phyloP scores from a whole-genome alignment of 2,797 vertebrate genomes.

The Mormyrus proboscirostris region DNA sequence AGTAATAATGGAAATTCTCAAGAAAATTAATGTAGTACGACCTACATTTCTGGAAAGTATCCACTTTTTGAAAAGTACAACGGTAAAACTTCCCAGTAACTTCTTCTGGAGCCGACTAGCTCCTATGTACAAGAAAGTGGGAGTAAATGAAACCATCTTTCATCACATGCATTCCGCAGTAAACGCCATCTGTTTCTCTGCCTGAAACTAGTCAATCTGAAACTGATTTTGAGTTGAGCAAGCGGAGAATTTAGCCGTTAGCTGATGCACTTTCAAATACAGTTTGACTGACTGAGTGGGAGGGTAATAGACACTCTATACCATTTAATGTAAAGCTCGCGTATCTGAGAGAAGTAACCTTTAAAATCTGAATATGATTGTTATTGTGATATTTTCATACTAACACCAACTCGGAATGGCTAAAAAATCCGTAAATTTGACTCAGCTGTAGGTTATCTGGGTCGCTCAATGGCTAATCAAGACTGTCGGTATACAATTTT shows the following conservation, averaged over 20 bases:
- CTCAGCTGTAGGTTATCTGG: background rate
- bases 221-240: background rate
- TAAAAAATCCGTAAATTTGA: background rate
- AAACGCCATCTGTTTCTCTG: background rate
- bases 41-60: background rate
- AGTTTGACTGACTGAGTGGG: background rate
- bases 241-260: slow-evolving; percentile 6
- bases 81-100: background rate
- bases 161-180: background rate
- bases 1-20: background rate
- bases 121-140: background rate
- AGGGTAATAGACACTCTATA: background rate
- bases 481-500: background rate
- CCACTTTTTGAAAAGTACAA: background rate
- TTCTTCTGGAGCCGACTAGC: background rate
- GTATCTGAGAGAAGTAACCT: background rate
- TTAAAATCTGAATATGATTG: background rate
- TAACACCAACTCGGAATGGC: background rate
- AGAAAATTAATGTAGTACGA: background rate
- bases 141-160: background rate
- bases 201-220: slow-evolving; percentile 8
- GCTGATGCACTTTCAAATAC: slow-evolving; percentile 8
- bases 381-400: background rate
- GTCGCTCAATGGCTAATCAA: background rate
- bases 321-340: background rate